Percentiles rank a stretch among this genome's conserved stretches.
phyloP scores from a whole-genome alignment of 1,140 invertebrate genomes.

The Cotesia chilonis region DNA sequence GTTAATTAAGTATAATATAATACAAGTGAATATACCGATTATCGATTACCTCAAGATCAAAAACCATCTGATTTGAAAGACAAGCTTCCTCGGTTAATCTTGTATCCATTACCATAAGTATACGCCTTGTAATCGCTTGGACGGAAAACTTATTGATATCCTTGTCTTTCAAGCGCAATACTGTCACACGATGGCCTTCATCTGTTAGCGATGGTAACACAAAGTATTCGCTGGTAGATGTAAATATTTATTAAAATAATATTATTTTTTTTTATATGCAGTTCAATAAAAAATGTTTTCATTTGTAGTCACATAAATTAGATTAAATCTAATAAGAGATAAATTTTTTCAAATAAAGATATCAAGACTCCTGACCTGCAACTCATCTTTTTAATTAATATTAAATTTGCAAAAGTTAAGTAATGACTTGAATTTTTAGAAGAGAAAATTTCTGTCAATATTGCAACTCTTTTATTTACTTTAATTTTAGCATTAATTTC shows the following conservation, averaged over 20 bases:
- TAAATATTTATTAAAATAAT: too few species aligned
- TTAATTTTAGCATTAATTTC: not conserved
- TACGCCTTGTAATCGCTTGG: slow-evolving; percentile 51
- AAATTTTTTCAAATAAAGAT: too few species aligned
- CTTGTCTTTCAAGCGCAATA: slow-evolving; percentile 54
- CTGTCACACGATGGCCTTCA: slow-evolving; percentile 60
- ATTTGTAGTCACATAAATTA: too few species aligned
- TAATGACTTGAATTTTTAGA: too few species aligned
- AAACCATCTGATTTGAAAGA: slow-evolving; percentile 60
- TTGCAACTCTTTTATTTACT: too few species aligned
- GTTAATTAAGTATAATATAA: not conserved
- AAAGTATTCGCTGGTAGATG: slow-evolving; percentile 53
- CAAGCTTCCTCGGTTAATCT: slow-evolving; percentile 57
- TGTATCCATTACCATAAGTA: slow-evolving; percentile 61
- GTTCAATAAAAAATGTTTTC: too few species aligned
- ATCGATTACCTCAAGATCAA: slow-evolving; percentile 60
- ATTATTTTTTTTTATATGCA: too few species aligned
- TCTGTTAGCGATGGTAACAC: slow-evolving; percentile 59
- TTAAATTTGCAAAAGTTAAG: too few species aligned
- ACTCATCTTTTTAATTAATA: too few species aligned
- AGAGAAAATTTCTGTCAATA: too few species aligned
- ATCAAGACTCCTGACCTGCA: too few species aligned
- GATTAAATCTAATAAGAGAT: too few species aligned
- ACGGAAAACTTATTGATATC: slow-evolving; percentile 56
- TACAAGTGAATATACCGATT: slow-evolving; percentile 10